These are phyloP conservation scores for Peromyscus maniculatus DNA, from an alignment of 2,113 vertebrate genomes.

Conservation along the genomic window DNA sequence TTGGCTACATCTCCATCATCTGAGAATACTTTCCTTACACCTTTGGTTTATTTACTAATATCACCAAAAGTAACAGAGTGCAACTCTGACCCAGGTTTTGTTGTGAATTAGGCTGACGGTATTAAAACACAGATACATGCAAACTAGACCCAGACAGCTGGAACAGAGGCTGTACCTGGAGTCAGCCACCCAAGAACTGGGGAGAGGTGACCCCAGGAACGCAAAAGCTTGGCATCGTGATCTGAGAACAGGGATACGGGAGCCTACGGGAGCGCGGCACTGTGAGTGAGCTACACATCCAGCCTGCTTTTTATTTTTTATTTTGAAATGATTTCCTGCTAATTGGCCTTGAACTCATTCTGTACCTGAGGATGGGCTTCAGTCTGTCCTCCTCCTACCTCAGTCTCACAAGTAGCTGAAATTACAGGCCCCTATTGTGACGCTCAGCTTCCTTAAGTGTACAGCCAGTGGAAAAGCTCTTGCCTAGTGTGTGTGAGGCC, in stretches of 20 bases:
- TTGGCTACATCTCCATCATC: background rate
- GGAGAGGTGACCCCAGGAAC: background rate
- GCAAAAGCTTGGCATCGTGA: background rate
- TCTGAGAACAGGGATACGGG: background rate
- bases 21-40: background rate
- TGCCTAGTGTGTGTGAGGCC: background rate
- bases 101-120: background rate
- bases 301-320: background rate
- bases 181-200: background rate
- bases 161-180: background rate
- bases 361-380: background rate
- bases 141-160: fast-evolving
- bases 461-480: background rate
- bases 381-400: background rate
- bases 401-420: background rate
- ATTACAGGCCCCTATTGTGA: background rate
- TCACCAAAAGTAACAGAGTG: background rate
- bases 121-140: background rate
- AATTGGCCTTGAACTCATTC: background rate
- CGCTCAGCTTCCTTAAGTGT: background rate
- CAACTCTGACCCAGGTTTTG: background rate
- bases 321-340: background rate
- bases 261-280: fast-evolving
- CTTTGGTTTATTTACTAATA: background rate
- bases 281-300: background rate